Base-by-base conservation (phyloP, 2,797 vertebrate genomes). In the Alcedo atthis region DNA sequence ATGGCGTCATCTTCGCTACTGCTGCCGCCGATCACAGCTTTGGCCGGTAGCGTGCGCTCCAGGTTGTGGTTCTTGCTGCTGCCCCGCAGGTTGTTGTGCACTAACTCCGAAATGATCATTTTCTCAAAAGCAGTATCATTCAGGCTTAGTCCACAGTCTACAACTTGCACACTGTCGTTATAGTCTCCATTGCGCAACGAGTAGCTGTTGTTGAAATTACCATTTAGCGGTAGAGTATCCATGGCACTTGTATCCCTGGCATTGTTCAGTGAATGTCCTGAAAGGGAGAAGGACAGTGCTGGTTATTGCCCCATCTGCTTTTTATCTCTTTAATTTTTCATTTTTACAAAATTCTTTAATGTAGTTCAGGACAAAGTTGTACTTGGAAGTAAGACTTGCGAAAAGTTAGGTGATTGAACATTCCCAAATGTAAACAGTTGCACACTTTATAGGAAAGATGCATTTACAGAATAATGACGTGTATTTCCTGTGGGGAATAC, bases 171-270 rank as follows among this genome's bases (percentile, higher is more conserved):
- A 21, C 98, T 98, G 96, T 99, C 98, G 18, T 97, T 98, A 96
- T 99, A 99, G 98, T 99, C 98, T 96, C 98, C 99, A 3, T 99
- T 99, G 96, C 98, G 98, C 97, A 99, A 98, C 46, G 99, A 99
- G 98, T 99, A 99, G 98, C 99, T 99, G 97, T 99, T 99, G 98
- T 99, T 99, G 98, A 99, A 99, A 97, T 99, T 99, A 98, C 99
- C 99, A 99, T 99, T 99, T 99, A 99, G 99, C 98, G 99, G 99
- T 98, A 99, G 99, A 98, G 99, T 99, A 98, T 99, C 99, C 99
- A 99, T 99, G 98, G 99, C 99, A 99, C 99, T 99, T 98, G 98
- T 98, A 98, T 99, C 99, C 99, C 99, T 99, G 98, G 98, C 98
- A 98, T 98, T 99, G 99, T 98, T 99, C 98, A 99, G 98, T 98